These are phyloP conservation scores for Carassius auratus DNA, from an alignment of 2,113 vertebrate genomes.

Conservation along the genomic window DNA sequence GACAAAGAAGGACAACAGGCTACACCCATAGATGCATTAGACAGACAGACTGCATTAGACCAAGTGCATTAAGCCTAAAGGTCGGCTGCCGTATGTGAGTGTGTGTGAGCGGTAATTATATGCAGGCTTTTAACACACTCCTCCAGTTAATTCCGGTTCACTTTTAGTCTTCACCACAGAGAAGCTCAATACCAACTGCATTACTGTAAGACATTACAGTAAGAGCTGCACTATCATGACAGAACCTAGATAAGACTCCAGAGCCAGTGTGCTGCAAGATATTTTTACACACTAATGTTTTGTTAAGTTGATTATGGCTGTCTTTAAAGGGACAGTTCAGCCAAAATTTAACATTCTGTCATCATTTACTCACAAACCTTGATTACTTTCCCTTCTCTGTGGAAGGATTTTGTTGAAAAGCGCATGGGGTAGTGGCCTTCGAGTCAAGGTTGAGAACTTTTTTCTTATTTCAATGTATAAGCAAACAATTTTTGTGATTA, in stretches of 20 bases:
- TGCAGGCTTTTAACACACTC: constrained; percentile 55
- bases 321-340: background rate
- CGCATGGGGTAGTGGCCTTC: background rate
- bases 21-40: constrained; percentile 36
- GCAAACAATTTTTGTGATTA: background rate
- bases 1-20: constrained; percentile 22
- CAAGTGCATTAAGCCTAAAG: constrained; percentile 41
- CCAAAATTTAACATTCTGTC: constrained; percentile 1
- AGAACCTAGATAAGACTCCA: constrained; percentile 35
- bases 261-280: constrained; percentile 4
- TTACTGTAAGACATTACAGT: constrained; percentile 52
- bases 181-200: constrained; percentile 52
- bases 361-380: background rate
- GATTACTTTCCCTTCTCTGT: background rate
- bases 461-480: background rate
- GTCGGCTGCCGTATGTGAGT: constrained; percentile 14
- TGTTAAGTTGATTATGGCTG: constrained; percentile 15
- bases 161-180: constrained; percentile 26
- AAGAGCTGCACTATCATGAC: constrained; percentile 48
- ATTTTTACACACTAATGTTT: constrained; percentile 36
- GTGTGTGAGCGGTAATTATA: constrained; percentile 26
- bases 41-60: constrained; percentile 33
- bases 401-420: no score
- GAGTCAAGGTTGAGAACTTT: background rate
- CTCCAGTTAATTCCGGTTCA: constrained; percentile 41